Percentiles rank a stretch among this genome's conserved stretches.
Conservation (phyloP, 30 jellyfish, hydroid and myxozoan genomes). For the Phacellophora camtschatica region DNA sequence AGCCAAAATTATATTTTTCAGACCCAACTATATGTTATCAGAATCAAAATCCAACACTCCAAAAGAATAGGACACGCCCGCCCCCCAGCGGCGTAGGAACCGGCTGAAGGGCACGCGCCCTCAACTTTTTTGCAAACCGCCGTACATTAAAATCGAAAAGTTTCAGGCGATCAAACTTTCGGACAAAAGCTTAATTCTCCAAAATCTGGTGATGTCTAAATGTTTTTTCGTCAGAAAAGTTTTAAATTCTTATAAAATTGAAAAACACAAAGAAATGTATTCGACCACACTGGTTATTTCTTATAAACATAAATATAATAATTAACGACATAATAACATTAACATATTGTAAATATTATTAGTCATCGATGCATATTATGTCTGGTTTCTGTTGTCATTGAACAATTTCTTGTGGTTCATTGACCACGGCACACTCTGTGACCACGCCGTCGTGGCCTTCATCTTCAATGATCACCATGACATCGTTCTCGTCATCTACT, state of each 20-base stretch:
- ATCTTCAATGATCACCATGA: neutral
- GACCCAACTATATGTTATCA: too few relatives aligned
- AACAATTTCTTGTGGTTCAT: neutral
- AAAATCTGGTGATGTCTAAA: neutral
- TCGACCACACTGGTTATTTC: neutral
- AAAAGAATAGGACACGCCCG: too few relatives aligned
- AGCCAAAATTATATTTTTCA: too few relatives aligned
- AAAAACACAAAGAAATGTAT: neutral
- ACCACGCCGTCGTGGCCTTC: neutral
- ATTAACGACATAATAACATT: neutral
- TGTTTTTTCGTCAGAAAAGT: neutral
- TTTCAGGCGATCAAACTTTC: neutral
- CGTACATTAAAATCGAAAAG: neutral
- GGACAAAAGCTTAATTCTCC: constrained; percentile 1
- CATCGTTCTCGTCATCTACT: neutral
- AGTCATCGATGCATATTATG: neutral
- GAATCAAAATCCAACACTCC: too few relatives aligned
- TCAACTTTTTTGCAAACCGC: too few relatives aligned
- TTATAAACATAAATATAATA: neutral
- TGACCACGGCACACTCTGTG: neutral
- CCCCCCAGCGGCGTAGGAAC: too few relatives aligned
- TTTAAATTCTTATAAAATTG: neutral
- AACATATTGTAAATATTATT: neutral
- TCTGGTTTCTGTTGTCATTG: too few relatives aligned
- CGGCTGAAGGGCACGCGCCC: too few relatives aligned